A percentile compares a stretch with the other conserved stretches of the same genome.
Evolutionary conservation across 1,140 invertebrate genomes (phyloP).

Genomic region (Nylanderia fulva): DNA sequence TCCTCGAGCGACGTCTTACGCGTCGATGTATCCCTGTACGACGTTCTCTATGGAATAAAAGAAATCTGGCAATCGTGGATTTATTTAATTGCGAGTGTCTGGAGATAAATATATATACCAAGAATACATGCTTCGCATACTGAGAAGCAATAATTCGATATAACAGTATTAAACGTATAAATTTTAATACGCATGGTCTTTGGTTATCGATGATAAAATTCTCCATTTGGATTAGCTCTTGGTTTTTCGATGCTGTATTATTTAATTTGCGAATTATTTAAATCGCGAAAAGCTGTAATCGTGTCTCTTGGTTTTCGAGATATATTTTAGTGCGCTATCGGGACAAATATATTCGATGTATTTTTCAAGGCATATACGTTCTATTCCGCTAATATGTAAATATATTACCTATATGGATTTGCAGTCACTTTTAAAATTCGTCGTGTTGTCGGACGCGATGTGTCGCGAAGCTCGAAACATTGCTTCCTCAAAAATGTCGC

Average conservation of each 20-base stretch:
- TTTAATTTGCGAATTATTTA: constrained; percentile 35
- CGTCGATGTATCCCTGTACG: constrained; percentile 1
- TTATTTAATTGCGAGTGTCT: constrained; percentile 15
- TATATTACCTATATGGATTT: constrained; percentile 36
- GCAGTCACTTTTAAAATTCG: constrained; percentile 41
- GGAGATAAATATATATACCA: not conserved
- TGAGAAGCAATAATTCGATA: not conserved
- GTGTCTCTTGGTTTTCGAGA: constrained; percentile 2
- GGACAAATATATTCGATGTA: constrained; percentile 13
- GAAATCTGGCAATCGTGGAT: not conserved
- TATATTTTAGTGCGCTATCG: not conserved
- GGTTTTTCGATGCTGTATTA: not conserved
- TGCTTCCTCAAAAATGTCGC: constrained; percentile 33
- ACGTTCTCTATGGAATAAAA: not conserved
- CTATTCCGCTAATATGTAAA: constrained; percentile 38
- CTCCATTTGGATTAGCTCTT: not conserved
- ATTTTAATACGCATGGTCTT: not conserved
- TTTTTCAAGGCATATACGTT: not conserved
- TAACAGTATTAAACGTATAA: not conserved
- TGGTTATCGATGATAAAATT: not conserved
- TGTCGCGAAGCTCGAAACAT: constrained; percentile 39
- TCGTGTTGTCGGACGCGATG: not conserved
- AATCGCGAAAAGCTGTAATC: not conserved
- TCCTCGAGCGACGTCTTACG: constrained; percentile 13
- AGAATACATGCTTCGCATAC: not conserved